Evolutionary conservation across 2,888 invertebrate genomes (phyloP).

Genomic region (Sympetrum striolatum): DNA sequence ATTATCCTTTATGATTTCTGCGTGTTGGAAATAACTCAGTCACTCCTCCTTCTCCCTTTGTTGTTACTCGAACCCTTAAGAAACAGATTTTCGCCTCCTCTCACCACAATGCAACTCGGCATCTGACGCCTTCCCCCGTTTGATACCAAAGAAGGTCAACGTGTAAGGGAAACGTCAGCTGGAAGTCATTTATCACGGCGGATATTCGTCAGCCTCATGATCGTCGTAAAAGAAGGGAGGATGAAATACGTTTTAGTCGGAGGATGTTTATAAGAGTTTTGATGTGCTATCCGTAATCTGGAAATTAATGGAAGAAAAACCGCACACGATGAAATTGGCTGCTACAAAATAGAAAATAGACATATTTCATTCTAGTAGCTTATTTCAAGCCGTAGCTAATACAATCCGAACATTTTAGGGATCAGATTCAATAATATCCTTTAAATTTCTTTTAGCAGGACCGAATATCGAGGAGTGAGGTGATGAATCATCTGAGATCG

Average conservation of each 20-base stretch:
- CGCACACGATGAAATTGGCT: neutral
- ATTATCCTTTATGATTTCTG: neutral
- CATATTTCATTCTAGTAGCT: neutral
- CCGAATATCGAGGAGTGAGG: neutral
- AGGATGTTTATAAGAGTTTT: conserved; percentile 1
- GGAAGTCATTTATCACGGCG: conserved; percentile 17
- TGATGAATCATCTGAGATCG: conserved; percentile 1
- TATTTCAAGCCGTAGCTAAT: neutral
- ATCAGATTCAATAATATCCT: neutral
- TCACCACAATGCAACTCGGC: neutral
- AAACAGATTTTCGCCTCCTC: neutral
- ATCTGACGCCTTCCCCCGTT: conserved; percentile 3
- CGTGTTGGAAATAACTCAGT: neutral
- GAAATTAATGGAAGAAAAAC: neutral
- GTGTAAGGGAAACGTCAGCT: conserved; percentile 20
- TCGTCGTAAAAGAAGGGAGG: neutral
- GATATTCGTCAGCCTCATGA: neutral
- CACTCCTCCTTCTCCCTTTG: neutral
- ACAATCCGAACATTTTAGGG: neutral
- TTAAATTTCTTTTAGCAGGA: conserved; percentile 32
- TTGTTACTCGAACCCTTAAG: neutral
- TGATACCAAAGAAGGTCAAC: conserved; percentile 2
- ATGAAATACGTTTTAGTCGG: neutral
- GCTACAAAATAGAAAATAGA: neutral
- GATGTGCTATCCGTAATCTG: neutral